Evolutionary conservation across 2,113 vertebrate species (phyloP).

Genomic region (Piprites chloris): DNA sequence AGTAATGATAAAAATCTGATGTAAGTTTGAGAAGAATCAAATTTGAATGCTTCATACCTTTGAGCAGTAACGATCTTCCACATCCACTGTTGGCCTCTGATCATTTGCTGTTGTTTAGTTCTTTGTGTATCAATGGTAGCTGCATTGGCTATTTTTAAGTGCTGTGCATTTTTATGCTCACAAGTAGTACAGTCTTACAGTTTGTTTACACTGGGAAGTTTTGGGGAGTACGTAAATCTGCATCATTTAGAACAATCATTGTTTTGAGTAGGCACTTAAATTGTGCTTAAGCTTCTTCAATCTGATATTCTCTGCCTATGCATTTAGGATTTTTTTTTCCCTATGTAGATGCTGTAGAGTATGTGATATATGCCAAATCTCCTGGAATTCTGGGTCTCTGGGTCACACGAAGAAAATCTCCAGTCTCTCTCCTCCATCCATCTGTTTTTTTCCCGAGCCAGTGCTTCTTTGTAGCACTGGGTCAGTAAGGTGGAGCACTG

Average conservation of each 20-base stretch:
- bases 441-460: background rate
- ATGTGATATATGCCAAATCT: background rate
- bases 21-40: background rate
- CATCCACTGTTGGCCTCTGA: background rate
- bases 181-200: background rate
- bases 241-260: fast-evolving
- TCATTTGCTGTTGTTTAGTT: background rate
- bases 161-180: background rate
- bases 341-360: too few species aligned
- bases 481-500: background rate
- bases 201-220: background rate
- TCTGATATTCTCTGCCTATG: background rate
- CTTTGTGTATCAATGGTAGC: background rate
- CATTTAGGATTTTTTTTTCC: background rate
- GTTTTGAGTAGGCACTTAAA: background rate
- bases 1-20: background rate
- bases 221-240: background rate
- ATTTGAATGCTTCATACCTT: background rate
- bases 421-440: background rate
- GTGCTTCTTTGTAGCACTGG: background rate
- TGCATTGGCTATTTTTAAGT: background rate
- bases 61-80: background rate
- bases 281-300: background rate
- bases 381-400: background rate
- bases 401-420: fast-evolving